A percentile compares a stretch with the other conserved stretches of the same genome.
Evolutionary conservation across 2,797 vertebrate genomes (phyloP).

Genomic region (Smutsia temminckii): DNA sequence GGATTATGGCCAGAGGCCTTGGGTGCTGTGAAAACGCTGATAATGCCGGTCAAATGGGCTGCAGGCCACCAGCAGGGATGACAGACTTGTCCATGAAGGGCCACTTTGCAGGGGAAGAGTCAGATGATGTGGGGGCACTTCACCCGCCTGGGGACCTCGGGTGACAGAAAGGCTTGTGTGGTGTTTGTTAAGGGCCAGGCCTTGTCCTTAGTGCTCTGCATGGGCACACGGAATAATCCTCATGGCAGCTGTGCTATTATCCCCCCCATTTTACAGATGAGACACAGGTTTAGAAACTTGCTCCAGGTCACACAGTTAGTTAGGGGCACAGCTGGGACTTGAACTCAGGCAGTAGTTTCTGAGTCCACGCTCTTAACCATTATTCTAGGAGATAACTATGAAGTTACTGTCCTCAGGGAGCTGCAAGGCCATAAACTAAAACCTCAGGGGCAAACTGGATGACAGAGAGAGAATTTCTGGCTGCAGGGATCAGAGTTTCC

Average conservation of each 20-base stretch:
- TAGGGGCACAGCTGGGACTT: background rate
- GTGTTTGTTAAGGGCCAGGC: background rate
- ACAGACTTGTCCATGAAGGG: background rate
- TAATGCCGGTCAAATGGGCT: background rate
- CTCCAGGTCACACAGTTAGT: background rate
- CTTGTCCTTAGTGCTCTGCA: background rate
- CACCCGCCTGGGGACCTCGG: background rate
- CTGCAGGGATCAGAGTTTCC: background rate
- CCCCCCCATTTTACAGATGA: background rate
- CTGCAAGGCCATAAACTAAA: background rate
- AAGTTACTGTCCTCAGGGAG: background rate
- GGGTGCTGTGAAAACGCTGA: background rate
- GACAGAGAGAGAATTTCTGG: background rate
- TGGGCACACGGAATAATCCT: background rate
- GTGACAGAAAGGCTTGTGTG: background rate
- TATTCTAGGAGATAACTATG: background rate
- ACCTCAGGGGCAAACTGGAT: background rate
- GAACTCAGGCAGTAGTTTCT: background rate
- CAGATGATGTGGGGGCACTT: background rate
- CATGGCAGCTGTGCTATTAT: background rate
- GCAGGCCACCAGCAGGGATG: background rate
- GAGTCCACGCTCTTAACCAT: background rate
- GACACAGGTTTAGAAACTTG: background rate
- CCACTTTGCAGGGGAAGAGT: background rate
- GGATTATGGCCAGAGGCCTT: background rate